Evolutionary conservation across 2,113 vertebrate species (phyloP).

Genomic region (Oplegnathus fasciatus): DNA sequence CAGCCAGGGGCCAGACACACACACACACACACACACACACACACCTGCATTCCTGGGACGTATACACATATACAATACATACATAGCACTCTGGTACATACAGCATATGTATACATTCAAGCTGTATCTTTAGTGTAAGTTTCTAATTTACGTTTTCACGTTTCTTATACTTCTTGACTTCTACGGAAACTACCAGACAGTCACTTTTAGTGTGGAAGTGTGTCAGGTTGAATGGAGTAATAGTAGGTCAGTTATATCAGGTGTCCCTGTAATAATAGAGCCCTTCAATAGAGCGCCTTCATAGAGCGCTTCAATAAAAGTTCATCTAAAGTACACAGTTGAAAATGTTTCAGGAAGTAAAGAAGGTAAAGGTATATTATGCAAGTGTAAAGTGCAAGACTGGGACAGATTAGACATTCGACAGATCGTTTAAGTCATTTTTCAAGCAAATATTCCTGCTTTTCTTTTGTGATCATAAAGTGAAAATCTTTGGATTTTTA

Average conservation of each 20-base stretch:
- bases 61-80: not conserved
- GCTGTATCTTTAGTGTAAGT: not conserved
- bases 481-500: too few relatives aligned
- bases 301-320: too few relatives aligned
- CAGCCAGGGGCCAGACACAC: conserved; percentile 45
- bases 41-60: conserved; percentile 36
- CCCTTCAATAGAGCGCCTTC: too few relatives aligned
- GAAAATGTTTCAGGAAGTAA: too few relatives aligned
- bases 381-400: too few relatives aligned
- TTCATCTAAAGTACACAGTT: too few relatives aligned
- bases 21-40: conserved; percentile 40
- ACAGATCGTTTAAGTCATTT: too few relatives aligned
- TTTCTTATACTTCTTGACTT: not conserved
- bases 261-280: too few relatives aligned
- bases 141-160: not conserved
- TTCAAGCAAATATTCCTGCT: too few relatives aligned
- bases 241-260: not conserved
- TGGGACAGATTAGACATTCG: too few relatives aligned
- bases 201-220: not conserved
- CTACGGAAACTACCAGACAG: not conserved
- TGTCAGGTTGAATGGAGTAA: not conserved
- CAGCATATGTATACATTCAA: not conserved
- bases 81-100: not conserved
- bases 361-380: too few relatives aligned
- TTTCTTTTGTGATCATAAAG: too few relatives aligned